Evolutionary conservation across 1,140 invertebrate species (phyloP).

Genomic region (Aphelenchoides avenae): DNA sequence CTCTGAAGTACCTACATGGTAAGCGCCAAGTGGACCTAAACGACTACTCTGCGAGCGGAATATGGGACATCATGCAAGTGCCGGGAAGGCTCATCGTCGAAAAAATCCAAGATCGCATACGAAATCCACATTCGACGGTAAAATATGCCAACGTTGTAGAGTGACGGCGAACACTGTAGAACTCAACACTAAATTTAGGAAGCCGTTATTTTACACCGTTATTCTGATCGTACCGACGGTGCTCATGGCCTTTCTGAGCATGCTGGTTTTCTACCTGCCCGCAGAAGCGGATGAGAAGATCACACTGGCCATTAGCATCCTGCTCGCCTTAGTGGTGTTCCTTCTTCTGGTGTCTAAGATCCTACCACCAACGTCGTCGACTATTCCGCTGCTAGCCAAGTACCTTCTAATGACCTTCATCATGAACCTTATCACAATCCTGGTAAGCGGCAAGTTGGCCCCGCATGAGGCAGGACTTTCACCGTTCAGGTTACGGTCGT

Average conservation of each 20-base stretch:
- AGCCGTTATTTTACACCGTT: slow-evolving; percentile 16
- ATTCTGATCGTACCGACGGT: slow-evolving; percentile 22
- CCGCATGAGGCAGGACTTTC: slow-evolving; percentile 1
- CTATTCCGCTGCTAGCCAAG: slow-evolving; percentile 91
- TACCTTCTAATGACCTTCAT: slow-evolving; percentile 98
- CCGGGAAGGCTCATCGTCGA: slow-evolving; percentile 71
- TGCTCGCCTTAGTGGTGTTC: slow-evolving; percentile 97
- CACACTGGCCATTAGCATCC: slow-evolving; percentile 92
- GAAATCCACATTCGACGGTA: slow-evolving; percentile 52
- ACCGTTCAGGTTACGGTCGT: slow-evolving; percentile 74
- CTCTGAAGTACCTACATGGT: slow-evolving; percentile 21
- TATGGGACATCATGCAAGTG: slow-evolving; percentile 97
- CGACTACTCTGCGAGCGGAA: slow-evolving; percentile 84
- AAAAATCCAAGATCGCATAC: slow-evolving; percentile 53
- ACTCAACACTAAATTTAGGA: no score
- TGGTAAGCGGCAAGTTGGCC: slow-evolving; percentile 61
- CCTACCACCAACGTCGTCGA: slow-evolving; percentile 87
- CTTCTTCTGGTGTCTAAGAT: slow-evolving; percentile 94
- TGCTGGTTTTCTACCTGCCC: slow-evolving; percentile 94
- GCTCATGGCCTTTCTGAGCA: slow-evolving; percentile 88
- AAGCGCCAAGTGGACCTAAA: slow-evolving; percentile 75
- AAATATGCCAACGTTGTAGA: no score
- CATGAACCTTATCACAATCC: slow-evolving; percentile 97
- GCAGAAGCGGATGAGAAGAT: slow-evolving; percentile 74
- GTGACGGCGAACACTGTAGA: no score